phyloP scores from a whole-genome alignment of 2,113 vertebrate species.

The Chelonoidis abingdonii region DNA sequence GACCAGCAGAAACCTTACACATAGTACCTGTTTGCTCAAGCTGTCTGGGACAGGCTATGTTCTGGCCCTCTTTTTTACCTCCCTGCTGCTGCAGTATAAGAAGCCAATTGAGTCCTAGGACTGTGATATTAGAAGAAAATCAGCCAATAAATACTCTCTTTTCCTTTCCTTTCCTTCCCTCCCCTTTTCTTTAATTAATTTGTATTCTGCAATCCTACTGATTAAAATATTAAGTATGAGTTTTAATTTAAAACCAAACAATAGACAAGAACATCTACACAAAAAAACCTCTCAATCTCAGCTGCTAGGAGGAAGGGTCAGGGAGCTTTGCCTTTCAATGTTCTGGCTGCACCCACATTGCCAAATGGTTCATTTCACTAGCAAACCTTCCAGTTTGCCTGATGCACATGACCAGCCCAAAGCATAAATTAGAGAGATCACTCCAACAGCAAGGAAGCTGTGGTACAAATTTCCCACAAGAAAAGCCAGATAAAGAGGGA shows the following conservation, averaged over 20 bases:
- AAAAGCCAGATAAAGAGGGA: neutral
- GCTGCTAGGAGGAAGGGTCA: neutral
- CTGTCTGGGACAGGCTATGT: neutral
- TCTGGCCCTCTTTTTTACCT: neutral
- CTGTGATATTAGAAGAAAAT: neutral
- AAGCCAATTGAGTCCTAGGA: neutral
- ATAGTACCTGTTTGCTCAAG: neutral
- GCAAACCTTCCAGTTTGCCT: neutral
- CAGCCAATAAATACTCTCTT: neutral
- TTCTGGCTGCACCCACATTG: neutral
- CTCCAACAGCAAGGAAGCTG: neutral
- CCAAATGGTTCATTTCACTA: neutral
- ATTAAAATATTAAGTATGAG: too few relatives aligned
- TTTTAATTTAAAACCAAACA: too few relatives aligned
- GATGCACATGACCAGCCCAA: neutral
- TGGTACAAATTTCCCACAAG: neutral
- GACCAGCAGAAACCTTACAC: neutral
- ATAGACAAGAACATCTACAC: neutral
- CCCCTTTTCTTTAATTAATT: too few relatives aligned
- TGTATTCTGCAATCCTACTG: too few relatives aligned
- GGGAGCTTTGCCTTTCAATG: neutral
- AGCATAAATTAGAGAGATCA: neutral
- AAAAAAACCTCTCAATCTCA: neutral
- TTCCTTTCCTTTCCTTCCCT: neutral
- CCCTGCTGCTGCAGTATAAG: neutral